phyloP scores from a whole-genome alignment of 2,113 vertebrate species.

The Psilopsiagon aurifrons region DNA sequence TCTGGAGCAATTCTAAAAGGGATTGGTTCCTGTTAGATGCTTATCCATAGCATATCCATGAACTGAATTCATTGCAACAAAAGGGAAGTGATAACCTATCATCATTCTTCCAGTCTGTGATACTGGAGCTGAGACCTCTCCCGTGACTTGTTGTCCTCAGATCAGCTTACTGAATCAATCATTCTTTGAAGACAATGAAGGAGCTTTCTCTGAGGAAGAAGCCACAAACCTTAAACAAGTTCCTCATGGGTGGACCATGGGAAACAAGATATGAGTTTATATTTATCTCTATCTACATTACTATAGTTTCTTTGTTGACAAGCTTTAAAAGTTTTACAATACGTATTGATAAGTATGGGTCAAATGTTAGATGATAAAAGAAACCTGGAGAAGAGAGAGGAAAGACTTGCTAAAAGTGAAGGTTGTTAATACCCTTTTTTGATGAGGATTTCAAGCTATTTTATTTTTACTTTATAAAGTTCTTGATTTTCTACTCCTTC shows the following conservation, averaged over 20 bases:
- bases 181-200: slow-evolving; percentile 46
- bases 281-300: slow-evolving; percentile 73
- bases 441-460: slow-evolving; percentile 34
- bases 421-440: slow-evolving; percentile 43
- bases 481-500: slow-evolving; percentile 6
- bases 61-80: slow-evolving; percentile 32
- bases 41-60: slow-evolving; percentile 9
- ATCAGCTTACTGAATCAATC: slow-evolving; percentile 41
- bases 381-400: slow-evolving; percentile 46
- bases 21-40: slow-evolving; percentile 52
- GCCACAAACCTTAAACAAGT: slow-evolving; percentile 21
- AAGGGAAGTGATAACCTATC: slow-evolving; percentile 47
- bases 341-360: slow-evolving; percentile 72
- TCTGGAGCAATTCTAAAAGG: slow-evolving; percentile 28
- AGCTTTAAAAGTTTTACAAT: slow-evolving; percentile 68
- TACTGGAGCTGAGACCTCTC: slow-evolving; percentile 43
- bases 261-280: slow-evolving; percentile 68
- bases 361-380: slow-evolving; percentile 67
- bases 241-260: slow-evolving; percentile 66
- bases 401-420: slow-evolving; percentile 60
- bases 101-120: slow-evolving; percentile 37
- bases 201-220: slow-evolving; percentile 63
- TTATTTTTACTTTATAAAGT: background rate
- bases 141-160: slow-evolving; percentile 20
- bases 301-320: slow-evolving; percentile 69